Percentiles rank a stretch among this genome's conserved stretches.
phyloP scores from a whole-genome alignment of 2,888 invertebrate species.

The Protonemura montana region DNA sequence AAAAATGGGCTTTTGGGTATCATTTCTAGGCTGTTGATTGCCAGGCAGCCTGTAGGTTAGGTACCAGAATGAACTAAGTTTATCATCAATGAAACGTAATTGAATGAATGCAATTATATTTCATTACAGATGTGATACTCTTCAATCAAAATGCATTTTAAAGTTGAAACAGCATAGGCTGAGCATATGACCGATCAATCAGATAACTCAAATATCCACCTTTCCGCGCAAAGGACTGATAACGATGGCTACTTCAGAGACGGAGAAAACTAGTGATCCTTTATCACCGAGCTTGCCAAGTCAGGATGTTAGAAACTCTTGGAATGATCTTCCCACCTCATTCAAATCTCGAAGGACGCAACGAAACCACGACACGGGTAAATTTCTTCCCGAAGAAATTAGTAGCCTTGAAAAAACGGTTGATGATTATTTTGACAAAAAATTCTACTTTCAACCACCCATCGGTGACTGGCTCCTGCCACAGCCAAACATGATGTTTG shows the following conservation, averaged over 20 bases:
- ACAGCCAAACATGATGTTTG: slow-evolving; percentile 56
- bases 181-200: too few species aligned
- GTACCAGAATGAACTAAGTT: too few species aligned
- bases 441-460: slow-evolving; percentile 45
- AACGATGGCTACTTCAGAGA: not conserved
- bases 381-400: slow-evolving; percentile 39
- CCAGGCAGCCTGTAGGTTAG: too few species aligned
- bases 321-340: slow-evolving; percentile 35
- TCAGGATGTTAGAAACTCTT: not conserved
- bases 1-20: too few species aligned
- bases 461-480: slow-evolving; percentile 53
- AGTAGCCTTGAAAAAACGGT: slow-evolving; percentile 41
- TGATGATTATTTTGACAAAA: slow-evolving; percentile 46
- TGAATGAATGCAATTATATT: too few species aligned
- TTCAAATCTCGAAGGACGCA: slow-evolving; percentile 31
- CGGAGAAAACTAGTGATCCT: not conserved
- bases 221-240: too few species aligned
- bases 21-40: too few species aligned
- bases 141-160: too few species aligned
- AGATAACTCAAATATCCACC: too few species aligned
- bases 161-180: too few species aligned
- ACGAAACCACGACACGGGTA: slow-evolving; percentile 22
- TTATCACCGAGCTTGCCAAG: not conserved
- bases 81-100: too few species aligned
- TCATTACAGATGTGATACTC: too few species aligned